Conservation (phyloP, 2,888 invertebrate species). For the Geophilus truncorum region DNA sequence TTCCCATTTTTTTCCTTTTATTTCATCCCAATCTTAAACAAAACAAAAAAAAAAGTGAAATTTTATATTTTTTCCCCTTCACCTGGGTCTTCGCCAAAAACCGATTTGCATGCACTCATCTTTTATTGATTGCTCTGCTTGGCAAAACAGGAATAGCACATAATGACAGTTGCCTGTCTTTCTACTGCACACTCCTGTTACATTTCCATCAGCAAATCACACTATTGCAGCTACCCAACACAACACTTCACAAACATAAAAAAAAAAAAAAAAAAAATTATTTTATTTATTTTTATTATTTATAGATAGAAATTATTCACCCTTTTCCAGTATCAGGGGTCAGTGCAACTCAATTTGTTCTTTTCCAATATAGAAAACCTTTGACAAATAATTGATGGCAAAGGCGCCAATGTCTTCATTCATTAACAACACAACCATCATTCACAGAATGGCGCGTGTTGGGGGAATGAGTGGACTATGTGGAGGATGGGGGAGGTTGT, state of each 20-base stretch:
- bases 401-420: constrained; percentile 7
- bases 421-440: constrained; percentile 20
- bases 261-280: neutral
- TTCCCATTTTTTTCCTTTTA: neutral
- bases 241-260: neutral
- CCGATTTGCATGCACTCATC: constrained; percentile 10
- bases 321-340: neutral
- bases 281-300: neutral
- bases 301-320: neutral
- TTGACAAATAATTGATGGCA: constrained; percentile 9
- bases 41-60: neutral
- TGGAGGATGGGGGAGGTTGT: neutral
- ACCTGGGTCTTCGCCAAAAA: neutral
- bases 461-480: neutral
- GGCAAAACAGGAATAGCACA: constrained; percentile 10
- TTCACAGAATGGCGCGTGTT: neutral
- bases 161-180: constrained; percentile 5
- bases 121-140: constrained; percentile 4
- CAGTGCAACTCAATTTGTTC: constrained; percentile 9
- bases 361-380: constrained; percentile 15
- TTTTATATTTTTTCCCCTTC: neutral
- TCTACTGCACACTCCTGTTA: constrained; percentile 3
- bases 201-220: constrained; percentile 5
- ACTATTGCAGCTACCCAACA: neutral
- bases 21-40: neutral